These are phyloP conservation scores for Thermophis baileyi DNA, from an alignment of 2,113 vertebrate genomes.

Conservation along the genomic window DNA sequence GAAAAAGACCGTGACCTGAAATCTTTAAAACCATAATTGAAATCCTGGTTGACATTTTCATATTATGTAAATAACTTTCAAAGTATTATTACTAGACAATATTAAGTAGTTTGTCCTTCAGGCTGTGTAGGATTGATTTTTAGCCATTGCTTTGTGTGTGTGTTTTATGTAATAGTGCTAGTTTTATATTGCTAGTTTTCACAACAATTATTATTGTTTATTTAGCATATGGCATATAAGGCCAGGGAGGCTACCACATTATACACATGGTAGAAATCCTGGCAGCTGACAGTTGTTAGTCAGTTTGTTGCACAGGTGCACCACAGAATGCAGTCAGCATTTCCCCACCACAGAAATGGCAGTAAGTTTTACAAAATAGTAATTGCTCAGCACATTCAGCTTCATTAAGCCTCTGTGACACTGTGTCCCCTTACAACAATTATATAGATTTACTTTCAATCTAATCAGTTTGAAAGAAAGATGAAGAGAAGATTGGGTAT, in stretches of 20 bases:
- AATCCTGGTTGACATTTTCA: constrained; percentile 19
- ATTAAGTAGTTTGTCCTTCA: not conserved
- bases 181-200: not conserved
- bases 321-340: not conserved
- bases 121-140: not conserved
- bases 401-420: not conserved
- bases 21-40: not conserved
- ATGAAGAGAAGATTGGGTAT: not conserved
- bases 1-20: constrained; percentile 8
- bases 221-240: not conserved
- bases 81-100: not conserved
- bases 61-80: not conserved
- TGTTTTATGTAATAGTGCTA: not conserved
- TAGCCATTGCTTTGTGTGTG: not conserved
- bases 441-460: not conserved
- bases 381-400: not conserved
- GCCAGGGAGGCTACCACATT: not conserved
- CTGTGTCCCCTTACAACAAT: not conserved
- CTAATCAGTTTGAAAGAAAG: not conserved
- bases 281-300: not conserved
- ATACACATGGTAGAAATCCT: not conserved
- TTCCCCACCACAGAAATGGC: not conserved
- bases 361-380: not conserved
- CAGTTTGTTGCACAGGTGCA: not conserved
- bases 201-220: not conserved